Base-by-base conservation (phyloP, 2,113 vertebrate genomes). In the Takifugu bimaculatus region DNA sequence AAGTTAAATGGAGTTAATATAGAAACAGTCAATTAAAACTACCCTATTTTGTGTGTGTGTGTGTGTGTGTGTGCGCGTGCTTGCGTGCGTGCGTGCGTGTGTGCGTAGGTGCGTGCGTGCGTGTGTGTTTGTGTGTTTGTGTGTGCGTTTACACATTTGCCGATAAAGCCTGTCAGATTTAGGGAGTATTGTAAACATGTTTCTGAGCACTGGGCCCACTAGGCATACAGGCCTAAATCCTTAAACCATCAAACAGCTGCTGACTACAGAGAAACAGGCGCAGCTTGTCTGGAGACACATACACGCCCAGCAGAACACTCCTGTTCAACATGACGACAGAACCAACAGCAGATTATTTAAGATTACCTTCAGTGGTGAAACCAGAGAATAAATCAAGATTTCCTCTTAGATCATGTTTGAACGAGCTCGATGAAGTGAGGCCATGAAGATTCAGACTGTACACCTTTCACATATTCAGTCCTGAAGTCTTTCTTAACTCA, bases 161-260 rank as follows among this genome's bases (percentile, higher is more conserved):
- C 59, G 62, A 65, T 53, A 60, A 72, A 85, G 70, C 61, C 78
- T 50, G 58, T 85, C 74, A 86, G 84, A 79, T 83, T 81, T 69
- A 59, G 62, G 57, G 45, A 66, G 78, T 67, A 70, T 77, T 74
- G 78, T 75, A 80, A 86, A 86, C 82, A 84, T 81, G 79, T 75
- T 78, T 87, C 78, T 82, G 77, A 77, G 82, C 74, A 74, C 80
- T 5, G 5, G 29, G 29, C 29, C 84, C 76, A 76, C 80, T 20
- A 1, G 20, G 20, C 20, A 20, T 20, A 20, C 57, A 63, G 74
- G 62, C 70, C 84, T 83, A 85, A 85, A 85, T 85, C 85, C 81
- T 81, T 81, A 81, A 83, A 84, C 69, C 75, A 14, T 48, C 70
- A 76, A 84, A 79, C 85, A 88, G 81, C 75, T 88, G 84, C 75